Percentiles rank a stretch among this genome's conserved stretches.
phyloP scores from a whole-genome alignment of 1,140 invertebrate species.

The Bombus confusus region DNA sequence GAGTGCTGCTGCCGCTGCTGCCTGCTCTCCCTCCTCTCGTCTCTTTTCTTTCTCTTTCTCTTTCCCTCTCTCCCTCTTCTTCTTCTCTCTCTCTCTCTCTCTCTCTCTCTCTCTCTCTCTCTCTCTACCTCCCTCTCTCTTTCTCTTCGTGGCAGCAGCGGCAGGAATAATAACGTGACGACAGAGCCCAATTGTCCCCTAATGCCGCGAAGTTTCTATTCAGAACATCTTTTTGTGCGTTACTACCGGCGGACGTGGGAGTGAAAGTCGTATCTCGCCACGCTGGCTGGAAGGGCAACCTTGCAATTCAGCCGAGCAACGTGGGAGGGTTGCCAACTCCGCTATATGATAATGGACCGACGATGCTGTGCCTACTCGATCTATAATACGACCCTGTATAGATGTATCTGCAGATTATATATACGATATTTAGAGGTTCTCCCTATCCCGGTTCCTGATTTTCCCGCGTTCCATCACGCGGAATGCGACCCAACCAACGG shows the following conservation, averaged over 20 bases:
- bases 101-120: neutral
- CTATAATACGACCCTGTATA: constrained; percentile 29
- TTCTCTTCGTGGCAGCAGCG: constrained; percentile 26
- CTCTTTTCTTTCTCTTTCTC: neutral
- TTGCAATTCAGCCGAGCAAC: constrained; percentile 67
- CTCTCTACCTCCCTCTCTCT: neutral
- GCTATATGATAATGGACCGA: constrained; percentile 68
- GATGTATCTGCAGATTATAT: constrained; percentile 18
- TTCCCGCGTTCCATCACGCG: neutral
- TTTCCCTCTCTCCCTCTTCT: too few relatives aligned
- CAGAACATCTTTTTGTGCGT: constrained; percentile 71
- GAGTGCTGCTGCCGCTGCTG: constrained; percentile 53
- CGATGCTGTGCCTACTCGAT: constrained; percentile 62
- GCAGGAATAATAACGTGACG: constrained; percentile 72
- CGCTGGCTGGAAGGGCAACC: constrained; percentile 61
- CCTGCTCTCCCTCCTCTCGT: neutral
- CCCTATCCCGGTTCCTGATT: neutral
- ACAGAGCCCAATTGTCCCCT: constrained; percentile 71
- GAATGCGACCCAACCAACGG: neutral
- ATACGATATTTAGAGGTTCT: constrained; percentile 14
- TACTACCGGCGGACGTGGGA: constrained; percentile 65
- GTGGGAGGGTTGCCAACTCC: constrained; percentile 68
- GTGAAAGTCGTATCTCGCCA: constrained; percentile 69
- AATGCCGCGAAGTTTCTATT: constrained; percentile 72
- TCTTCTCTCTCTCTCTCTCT: neutral